Evolutionary conservation across 2,888 invertebrate genomes (phyloP).

Genomic region (Habroteleia sp.): DNA sequence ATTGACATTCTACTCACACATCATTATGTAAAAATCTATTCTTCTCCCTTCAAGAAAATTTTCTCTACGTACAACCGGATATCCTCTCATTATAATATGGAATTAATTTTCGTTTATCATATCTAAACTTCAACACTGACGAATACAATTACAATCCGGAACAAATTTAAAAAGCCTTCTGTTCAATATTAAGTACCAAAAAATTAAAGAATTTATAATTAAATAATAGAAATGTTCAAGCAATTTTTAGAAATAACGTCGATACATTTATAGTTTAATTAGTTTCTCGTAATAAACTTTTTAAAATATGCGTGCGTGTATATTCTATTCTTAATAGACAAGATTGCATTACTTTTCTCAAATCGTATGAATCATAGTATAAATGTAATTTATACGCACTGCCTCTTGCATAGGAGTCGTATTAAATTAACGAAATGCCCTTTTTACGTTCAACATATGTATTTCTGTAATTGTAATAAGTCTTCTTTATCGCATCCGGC

Average conservation of each 20-base stretch:
- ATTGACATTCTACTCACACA: conserved; percentile 1
- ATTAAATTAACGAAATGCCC: conserved; percentile 14
- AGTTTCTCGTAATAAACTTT: too few species aligned
- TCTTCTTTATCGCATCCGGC: too few species aligned
- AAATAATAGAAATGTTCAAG: too few species aligned
- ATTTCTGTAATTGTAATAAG: conserved; percentile 3
- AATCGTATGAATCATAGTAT: conserved; percentile 13
- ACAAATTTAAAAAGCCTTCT: too few species aligned
- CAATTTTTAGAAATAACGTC: too few species aligned
- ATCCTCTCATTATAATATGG: background rate
- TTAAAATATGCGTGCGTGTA: too few species aligned
- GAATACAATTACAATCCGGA: too few species aligned
- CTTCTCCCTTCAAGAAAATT: background rate
- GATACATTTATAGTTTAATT: too few species aligned
- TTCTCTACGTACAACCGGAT: background rate
- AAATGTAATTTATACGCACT: conserved; percentile 14
- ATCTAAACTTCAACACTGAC: background rate
- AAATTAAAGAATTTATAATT: too few species aligned
- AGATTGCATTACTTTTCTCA: conserved; percentile 18
- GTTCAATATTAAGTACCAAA: too few species aligned
- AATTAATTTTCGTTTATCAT: background rate
- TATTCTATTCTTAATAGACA: conserved; percentile 7
- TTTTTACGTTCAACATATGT: background rate
- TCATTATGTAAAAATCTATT: background rate
- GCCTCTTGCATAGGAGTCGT: background rate